These are phyloP conservation scores for Gambusia holbrooki DNA, from an alignment of 2,113 vertebrate species.

Conservation along the genomic window DNA sequence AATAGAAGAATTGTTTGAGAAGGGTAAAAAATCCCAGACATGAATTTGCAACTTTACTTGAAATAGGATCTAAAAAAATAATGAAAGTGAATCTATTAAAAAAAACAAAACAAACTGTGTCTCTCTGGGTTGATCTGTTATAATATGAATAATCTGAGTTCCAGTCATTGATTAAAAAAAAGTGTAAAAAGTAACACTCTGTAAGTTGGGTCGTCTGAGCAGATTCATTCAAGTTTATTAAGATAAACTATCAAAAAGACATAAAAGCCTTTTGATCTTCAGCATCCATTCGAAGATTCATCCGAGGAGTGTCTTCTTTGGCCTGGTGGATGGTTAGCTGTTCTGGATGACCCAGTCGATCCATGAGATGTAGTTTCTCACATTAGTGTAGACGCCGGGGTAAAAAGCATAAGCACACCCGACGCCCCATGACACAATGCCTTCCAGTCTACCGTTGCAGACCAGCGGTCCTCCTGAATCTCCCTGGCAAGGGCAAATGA, in stretches of 20 bases:
- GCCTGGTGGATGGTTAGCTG: conserved; percentile 12
- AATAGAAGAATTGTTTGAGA: background rate
- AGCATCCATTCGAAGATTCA: conserved; percentile 3
- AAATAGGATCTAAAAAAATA: background rate
- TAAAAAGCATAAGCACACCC: conserved; percentile 77
- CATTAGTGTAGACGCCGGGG: conserved; percentile 83
- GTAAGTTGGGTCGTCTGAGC: background rate
- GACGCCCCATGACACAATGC: conserved; percentile 85
- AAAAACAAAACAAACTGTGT: background rate
- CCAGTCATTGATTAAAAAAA: background rate
- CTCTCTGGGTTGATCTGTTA: background rate
- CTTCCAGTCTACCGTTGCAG: conserved; percentile 76
- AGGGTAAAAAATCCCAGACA: conserved; percentile 12
- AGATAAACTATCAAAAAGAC: background rate
- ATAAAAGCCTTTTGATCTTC: background rate
- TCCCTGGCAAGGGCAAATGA: conserved; percentile 65
- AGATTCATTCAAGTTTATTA: conserved; percentile 2
- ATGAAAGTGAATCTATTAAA: background rate
- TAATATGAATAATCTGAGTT: background rate
- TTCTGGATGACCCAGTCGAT: conserved; percentile 63
- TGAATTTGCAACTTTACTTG: conserved; percentile 7
- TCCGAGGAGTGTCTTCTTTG: conserved; percentile 9
- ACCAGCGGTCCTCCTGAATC: conserved; percentile 83
- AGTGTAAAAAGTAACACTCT: background rate
- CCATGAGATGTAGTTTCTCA: conserved; percentile 78